Base-by-base conservation (phyloP, 2,888 invertebrate genomes). In the Podabrus alpinus region DNA sequence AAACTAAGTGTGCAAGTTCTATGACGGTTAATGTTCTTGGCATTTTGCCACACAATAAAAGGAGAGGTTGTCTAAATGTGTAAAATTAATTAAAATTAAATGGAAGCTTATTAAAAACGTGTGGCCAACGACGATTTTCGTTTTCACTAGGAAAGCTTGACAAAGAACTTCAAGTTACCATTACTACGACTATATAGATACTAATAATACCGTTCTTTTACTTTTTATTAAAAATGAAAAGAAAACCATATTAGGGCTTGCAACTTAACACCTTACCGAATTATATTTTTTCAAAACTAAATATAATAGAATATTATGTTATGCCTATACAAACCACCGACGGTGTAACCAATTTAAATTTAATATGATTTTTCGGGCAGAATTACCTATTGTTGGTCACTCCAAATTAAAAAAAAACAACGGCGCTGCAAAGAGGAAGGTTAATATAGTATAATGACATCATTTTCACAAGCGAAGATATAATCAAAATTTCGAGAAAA, bases 11-110 rank as follows among this genome's bases (percentile, higher is more conserved):
- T 45, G n/a, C 62, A 64, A 64, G 62, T 64, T 64, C 62, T 64
- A 64, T 64, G 19, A 21, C 62, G 21, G 62, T 64, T 64, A 67
- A 60, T 67, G 59, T 71, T 71, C 67, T 60, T 71, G 71, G 71
- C 71, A 16, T 17, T 15, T 9, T 71, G 71, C 71, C 71, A 71
- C 16, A 25, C 66, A 67, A 71, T 67, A 64, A 19, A 64, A 17
- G 62, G 45, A 45, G 45, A 45, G 45, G 45, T 45, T 45, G 45
- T 45, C 45, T 45, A 45, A 45, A 45, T 13, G 45, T 64, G 21
- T 17, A 64, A 64, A 64, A 21, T 64, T 64, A 64, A 64, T 64
- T 64, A 21, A 64, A 64, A 64, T 64, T 64, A 64, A 64, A 64
- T 45, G 45, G 45, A 45, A 45, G 45, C 45, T 45, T 45, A 45